A percentile compares a stretch with the other conserved stretches of the same genome.
Conservation (phyloP, 2,888 invertebrate genomes). For the Caradrina kadenii region DNA sequence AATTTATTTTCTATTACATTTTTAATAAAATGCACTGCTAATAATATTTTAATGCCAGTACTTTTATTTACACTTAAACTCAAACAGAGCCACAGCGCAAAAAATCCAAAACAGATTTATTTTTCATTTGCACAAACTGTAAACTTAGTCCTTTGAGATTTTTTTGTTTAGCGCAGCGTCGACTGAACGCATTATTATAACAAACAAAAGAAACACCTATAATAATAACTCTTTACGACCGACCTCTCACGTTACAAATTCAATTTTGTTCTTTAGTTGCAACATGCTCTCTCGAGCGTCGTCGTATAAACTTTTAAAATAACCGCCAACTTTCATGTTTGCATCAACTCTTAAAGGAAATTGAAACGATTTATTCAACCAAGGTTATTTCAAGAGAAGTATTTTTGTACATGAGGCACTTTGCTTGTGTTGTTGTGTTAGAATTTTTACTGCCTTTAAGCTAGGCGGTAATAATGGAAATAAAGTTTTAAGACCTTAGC, state of each 20-base stretch:
- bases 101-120: conserved; percentile 49
- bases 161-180: conserved; percentile 51
- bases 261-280: conserved; percentile 79
- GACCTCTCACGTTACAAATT: conserved; percentile 78
- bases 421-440: conserved; percentile 48
- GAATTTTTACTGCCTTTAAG: conserved; percentile 37
- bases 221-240: conserved; percentile 76
- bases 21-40: conserved; percentile 8
- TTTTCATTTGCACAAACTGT: conserved; percentile 59
- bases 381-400: conserved; percentile 61
- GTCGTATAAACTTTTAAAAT: conserved; percentile 78
- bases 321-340: conserved; percentile 74
- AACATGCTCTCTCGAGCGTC: conserved; percentile 68
- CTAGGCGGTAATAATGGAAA: conserved; percentile 51
- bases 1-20: conserved; percentile 12
- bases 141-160: conserved; percentile 61
- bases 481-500: conserved; percentile 24
- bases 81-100: conserved; percentile 38
- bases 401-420: conserved; percentile 57
- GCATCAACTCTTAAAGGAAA: conserved; percentile 69
- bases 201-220: conserved; percentile 73
- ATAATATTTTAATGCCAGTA: conserved; percentile 23
- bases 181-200: conserved; percentile 70
- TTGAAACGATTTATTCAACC: conserved; percentile 67
- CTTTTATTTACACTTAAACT: conserved; percentile 17